Evolutionary conservation across 2,888 invertebrate species (phyloP).

Genomic region (Phorcus lineatus): DNA sequence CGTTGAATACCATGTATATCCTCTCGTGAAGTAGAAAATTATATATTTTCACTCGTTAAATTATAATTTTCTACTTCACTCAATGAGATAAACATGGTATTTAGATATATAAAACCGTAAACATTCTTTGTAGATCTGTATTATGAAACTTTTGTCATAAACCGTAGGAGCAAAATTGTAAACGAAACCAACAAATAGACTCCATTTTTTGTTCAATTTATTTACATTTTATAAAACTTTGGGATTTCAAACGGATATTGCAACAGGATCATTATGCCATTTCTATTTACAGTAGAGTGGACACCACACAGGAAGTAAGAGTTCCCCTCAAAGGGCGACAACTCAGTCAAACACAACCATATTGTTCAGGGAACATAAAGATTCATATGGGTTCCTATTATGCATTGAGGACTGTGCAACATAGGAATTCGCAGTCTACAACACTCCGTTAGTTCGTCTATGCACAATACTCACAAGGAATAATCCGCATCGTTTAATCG

Average conservation of each 20-base stretch:
- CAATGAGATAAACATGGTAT: no score
- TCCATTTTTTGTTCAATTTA: not conserved
- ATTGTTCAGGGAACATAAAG: not conserved
- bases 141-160: no score
- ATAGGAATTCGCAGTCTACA: not conserved
- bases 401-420: no score
- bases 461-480: not conserved
- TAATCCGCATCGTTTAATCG: not conserved
- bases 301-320: not conserved
- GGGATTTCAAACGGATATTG: slow-evolving; percentile 15
- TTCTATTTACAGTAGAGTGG: not conserved
- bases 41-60: no score
- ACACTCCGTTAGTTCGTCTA: not conserved
- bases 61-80: no score
- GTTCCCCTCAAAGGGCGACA: not conserved
- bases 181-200: no score
- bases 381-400: no score
- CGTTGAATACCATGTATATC: no score
- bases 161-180: no score
- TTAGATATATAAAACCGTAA: no score
- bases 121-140: no score
- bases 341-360: slow-evolving; percentile 18
- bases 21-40: no score
- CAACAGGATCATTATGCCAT: slow-evolving; percentile 18
- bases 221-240: slow-evolving; percentile 23